Percentiles rank a stretch among this genome's conserved stretches.
These are phyloP conservation scores for Musca domestica DNA, from an alignment of 1,140 invertebrate genomes.

Conservation along the genomic window DNA sequence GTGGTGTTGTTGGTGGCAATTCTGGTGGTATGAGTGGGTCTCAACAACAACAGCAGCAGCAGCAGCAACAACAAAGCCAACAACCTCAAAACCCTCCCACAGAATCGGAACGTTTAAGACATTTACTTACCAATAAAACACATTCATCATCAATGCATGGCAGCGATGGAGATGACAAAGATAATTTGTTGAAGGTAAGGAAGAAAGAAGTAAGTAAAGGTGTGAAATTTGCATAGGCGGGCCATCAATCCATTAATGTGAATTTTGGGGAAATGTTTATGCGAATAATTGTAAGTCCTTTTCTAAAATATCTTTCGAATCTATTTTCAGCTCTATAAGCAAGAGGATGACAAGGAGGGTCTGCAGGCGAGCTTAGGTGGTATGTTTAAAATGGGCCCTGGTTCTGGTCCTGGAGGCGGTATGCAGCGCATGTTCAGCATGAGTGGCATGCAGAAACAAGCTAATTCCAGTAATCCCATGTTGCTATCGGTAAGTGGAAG, in stretches of 20 bases:
- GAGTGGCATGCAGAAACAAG: conserved; percentile 37
- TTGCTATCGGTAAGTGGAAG: conserved; percentile 65
- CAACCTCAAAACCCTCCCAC: conserved; percentile 36
- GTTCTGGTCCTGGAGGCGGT: conserved; percentile 2
- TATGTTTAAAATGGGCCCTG: conserved; percentile 37
- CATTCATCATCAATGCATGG: conserved; percentile 35
- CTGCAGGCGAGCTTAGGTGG: conserved; percentile 32
- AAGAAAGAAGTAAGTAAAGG: neutral
- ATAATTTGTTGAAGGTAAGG: conserved; percentile 36
- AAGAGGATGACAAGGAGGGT: conserved; percentile 76
- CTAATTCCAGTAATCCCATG: conserved; percentile 61
- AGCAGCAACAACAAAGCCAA: conserved; percentile 24
- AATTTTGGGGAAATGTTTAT: neutral
- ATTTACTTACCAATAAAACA: conserved; percentile 61
- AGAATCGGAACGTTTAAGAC: conserved; percentile 64
- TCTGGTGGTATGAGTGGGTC: conserved; percentile 25
- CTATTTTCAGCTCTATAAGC: conserved; percentile 53
- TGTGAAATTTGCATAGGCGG: too few species aligned
- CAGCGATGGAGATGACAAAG: conserved; percentile 51
- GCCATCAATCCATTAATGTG: too few species aligned
- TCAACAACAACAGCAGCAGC: conserved; percentile 7
- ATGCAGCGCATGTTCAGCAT: conserved; percentile 17
- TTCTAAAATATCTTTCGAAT: conserved; percentile 10
- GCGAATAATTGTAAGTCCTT: neutral
- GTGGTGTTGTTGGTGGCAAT: conserved; percentile 11